phyloP scores from a whole-genome alignment of 2,888 invertebrate species.

The Acanthosepion esculentum region DNA sequence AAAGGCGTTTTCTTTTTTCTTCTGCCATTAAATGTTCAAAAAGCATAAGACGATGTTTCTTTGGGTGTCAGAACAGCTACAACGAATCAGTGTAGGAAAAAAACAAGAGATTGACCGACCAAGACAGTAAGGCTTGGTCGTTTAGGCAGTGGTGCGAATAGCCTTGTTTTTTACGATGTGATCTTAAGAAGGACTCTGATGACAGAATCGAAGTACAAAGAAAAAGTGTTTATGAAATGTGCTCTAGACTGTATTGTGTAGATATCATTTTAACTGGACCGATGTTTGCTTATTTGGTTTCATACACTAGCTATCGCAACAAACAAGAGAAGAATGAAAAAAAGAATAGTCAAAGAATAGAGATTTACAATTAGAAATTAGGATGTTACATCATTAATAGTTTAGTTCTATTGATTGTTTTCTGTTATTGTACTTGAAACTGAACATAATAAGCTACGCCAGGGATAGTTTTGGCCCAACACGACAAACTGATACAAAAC shows the following conservation, averaged over 20 bases:
- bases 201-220: constrained; percentile 3
- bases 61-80: not conserved
- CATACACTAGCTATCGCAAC: no score
- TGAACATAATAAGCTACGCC: no score
- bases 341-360: no score
- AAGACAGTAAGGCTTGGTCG: not conserved
- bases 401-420: no score
- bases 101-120: not conserved
- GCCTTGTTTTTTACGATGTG: not conserved
- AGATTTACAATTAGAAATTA: no score
- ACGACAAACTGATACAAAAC: no score
- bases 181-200: not conserved
- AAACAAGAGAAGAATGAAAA: no score
- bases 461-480: no score
- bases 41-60: not conserved
- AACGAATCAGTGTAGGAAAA: not conserved
- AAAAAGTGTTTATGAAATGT: not conserved
- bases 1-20: not conserved
- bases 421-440: no score
- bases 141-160: not conserved
- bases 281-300: no score
- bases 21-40: not conserved
- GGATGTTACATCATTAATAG: no score
- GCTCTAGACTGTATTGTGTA: not conserved
- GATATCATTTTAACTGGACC: no score